Evolutionary conservation across 2,113 vertebrate genomes (phyloP).

Genomic region (Eretmochelys imbricata): DNA sequence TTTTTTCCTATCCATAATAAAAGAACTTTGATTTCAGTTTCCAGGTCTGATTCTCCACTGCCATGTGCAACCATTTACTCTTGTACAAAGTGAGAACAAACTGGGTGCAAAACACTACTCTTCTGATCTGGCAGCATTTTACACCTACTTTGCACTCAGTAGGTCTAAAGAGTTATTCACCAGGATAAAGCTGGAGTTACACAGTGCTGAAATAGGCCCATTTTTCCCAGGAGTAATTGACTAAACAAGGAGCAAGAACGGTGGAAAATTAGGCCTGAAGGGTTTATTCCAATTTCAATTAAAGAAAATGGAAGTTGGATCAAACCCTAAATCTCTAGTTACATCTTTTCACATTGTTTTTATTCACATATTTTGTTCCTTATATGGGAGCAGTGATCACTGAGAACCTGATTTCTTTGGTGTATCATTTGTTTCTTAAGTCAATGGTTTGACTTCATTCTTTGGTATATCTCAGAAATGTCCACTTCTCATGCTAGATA

Average conservation of each 20-base stretch:
- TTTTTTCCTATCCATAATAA: neutral
- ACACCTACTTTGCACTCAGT: neutral
- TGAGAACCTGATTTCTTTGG: slow-evolving; percentile 52
- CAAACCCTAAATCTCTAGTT: slow-evolving; percentile 53
- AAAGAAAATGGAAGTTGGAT: slow-evolving; percentile 52
- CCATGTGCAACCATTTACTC: neutral
- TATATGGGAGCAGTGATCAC: slow-evolving; percentile 50
- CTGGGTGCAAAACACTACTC: neutral
- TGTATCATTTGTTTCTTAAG: slow-evolving; percentile 13
- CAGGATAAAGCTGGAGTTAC: neutral
- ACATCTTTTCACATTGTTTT: slow-evolving; percentile 57
- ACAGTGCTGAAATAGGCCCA: neutral
- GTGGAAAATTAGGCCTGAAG: slow-evolving; percentile 45
- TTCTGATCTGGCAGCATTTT: neutral
- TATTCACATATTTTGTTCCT: slow-evolving; percentile 67
- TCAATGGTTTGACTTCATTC: neutral
- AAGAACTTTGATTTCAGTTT: neutral
- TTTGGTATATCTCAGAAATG: slow-evolving; percentile 6
- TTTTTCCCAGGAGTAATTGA: neutral
- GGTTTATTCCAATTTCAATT: slow-evolving; percentile 39
- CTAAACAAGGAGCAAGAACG: slow-evolving; percentile 17
- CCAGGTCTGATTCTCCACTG: neutral
- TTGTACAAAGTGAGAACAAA: neutral
- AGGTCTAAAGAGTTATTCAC: neutral
- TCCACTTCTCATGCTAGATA: neutral